phyloP scores from a whole-genome alignment of 2,113 vertebrate species.

The Bucco capensis region DNA sequence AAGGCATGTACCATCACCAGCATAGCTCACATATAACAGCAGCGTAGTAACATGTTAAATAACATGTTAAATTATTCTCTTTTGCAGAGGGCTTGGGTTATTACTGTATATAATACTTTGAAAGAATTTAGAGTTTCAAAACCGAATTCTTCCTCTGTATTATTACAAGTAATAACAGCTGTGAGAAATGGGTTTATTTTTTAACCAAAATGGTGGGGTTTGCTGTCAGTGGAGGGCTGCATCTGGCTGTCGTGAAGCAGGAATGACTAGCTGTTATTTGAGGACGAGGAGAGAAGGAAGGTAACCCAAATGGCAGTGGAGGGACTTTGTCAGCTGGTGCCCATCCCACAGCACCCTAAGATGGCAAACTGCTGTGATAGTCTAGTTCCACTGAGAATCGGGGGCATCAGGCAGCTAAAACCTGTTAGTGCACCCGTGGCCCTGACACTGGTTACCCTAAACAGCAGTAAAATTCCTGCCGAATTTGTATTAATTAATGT shows the following conservation, averaged over 20 bases:
- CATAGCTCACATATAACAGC: no score
- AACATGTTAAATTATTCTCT: no score
- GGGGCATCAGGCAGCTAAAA: background rate
- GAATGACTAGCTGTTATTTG: background rate
- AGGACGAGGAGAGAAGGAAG: background rate
- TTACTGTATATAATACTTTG: background rate
- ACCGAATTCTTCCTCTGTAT: background rate
- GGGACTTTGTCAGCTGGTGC: background rate
- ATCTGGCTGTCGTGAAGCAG: background rate
- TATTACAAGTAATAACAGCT: background rate
- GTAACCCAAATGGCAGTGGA: background rate
- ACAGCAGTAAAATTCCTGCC: background rate
- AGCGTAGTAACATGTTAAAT: no score
- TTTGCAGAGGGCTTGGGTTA: background rate
- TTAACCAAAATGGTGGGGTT: background rate
- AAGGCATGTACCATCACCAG: no score
- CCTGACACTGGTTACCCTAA: background rate
- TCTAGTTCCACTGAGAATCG: accelerated
- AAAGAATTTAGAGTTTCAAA: background rate
- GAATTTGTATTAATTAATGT: background rate
- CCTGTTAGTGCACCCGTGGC: background rate
- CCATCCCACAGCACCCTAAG: background rate
- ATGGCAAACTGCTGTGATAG: background rate
- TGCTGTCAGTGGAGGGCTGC: background rate
- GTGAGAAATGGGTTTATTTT: background rate